Conservation (phyloP, 2,888 invertebrate genomes). For the Nebria brevicollis region DNA sequence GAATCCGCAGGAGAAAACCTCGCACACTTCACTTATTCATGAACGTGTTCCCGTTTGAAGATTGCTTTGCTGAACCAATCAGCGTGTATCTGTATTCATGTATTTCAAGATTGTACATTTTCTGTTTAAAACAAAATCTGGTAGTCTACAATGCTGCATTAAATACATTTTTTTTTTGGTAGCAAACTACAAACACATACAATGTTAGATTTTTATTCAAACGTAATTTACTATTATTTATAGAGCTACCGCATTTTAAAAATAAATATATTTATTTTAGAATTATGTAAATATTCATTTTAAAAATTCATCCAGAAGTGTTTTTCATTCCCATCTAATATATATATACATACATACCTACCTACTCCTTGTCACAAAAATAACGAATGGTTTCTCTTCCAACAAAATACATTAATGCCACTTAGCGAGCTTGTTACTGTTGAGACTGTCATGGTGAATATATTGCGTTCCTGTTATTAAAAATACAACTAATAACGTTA, state of each 20-base stretch:
- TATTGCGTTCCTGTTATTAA: background rate
- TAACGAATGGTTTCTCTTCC: background rate
- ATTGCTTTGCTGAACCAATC: conserved; percentile 39
- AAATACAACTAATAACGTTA: background rate
- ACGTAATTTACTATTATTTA: too few relatives aligned
- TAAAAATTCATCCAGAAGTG: too few relatives aligned
- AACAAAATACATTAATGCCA: background rate
- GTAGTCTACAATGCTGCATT: too few relatives aligned
- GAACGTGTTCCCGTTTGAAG: conserved; percentile 29
- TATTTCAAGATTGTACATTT: background rate
- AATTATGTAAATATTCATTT: too few relatives aligned
- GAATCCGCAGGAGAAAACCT: conserved; percentile 11
- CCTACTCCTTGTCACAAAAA: background rate
- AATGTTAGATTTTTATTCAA: too few relatives aligned
- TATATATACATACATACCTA: background rate
- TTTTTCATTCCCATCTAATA: background rate
- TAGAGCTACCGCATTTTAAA: too few relatives aligned
- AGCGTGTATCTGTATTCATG: conserved; percentile 21
- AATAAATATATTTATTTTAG: too few relatives aligned
- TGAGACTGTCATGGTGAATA: background rate
- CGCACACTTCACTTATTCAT: conserved; percentile 35
- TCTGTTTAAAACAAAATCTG: background rate
- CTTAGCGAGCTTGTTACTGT: background rate
- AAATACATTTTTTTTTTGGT: too few relatives aligned
- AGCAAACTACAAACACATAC: too few relatives aligned